phyloP scores from a whole-genome alignment of 2,888 invertebrate genomes.

The Pseudococcus jackbeardsleyi region DNA sequence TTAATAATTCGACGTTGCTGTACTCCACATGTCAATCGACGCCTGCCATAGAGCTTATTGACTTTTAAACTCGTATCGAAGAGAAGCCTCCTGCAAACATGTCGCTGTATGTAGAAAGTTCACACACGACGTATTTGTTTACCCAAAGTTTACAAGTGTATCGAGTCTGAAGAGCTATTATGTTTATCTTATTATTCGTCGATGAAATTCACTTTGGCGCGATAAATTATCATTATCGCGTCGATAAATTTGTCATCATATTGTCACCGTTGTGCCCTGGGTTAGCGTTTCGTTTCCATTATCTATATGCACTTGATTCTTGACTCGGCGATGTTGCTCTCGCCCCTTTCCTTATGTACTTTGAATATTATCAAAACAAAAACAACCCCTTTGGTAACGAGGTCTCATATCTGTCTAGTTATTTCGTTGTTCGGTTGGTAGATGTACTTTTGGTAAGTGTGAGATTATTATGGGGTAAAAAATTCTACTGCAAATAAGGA shows the following conservation, averaged over 20 bases:
- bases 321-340: neutral
- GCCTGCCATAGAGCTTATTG: slow-evolving; percentile 3
- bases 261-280: neutral
- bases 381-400: neutral
- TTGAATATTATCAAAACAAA: neutral
- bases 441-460: too few species aligned
- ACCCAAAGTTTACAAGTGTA: slow-evolving; percentile 33
- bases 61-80: slow-evolving; percentile 35
- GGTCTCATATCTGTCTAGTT: neutral
- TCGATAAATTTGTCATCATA: slow-evolving; percentile 40
- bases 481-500: too few species aligned
- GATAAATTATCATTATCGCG: slow-evolving; percentile 42
- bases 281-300: neutral
- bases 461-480: too few species aligned
- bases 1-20: too few species aligned
- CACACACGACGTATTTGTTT: neutral
- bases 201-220: slow-evolving; percentile 35
- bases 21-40: slow-evolving; percentile 2
- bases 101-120: neutral
- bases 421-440: neutral
- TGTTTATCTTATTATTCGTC: slow-evolving; percentile 43
- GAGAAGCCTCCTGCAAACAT: neutral
- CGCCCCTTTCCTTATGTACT: neutral
- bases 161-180: slow-evolving; percentile 44
- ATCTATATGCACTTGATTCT: neutral